phyloP scores from a whole-genome alignment of 2,797 vertebrate species.

The Oreochromis mossambicus region DNA sequence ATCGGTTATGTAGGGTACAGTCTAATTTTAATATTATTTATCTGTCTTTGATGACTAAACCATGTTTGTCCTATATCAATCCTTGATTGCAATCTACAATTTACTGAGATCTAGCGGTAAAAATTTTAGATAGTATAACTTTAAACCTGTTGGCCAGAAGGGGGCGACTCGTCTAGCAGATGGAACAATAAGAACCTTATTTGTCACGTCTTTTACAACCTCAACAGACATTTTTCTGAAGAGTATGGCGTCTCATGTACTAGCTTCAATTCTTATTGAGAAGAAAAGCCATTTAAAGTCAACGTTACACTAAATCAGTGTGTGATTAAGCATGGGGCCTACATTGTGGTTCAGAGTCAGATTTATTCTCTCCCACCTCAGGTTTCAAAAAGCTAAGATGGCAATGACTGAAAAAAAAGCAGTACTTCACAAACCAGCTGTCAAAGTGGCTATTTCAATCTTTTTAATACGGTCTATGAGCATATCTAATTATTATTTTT shows the following conservation, averaged over 20 bases:
- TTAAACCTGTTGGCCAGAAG: neutral
- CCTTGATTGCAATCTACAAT: neutral
- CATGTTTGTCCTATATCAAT: neutral
- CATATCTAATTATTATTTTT: neutral
- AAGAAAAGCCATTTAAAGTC: neutral
- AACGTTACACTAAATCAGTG: neutral
- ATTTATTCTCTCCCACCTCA: neutral
- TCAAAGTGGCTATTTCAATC: neutral
- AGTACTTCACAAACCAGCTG: neutral
- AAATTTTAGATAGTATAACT: neutral
- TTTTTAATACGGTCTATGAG: neutral
- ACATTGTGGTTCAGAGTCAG: neutral
- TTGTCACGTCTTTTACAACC: neutral
- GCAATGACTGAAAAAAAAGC: neutral
- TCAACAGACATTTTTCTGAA: neutral
- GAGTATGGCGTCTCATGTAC: accelerated
- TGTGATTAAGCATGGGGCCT: neutral
- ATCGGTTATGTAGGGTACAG: neutral
- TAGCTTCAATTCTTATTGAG: neutral
- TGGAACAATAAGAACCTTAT: neutral
- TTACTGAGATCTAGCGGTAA: neutral
- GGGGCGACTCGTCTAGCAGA: neutral
- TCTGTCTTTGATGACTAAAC: neutral
- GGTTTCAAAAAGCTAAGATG: neutral
- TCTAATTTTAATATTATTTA: neutral